phyloP scores from a whole-genome alignment of 2,797 vertebrate species.

The Macroramphosus scolopax region DNA sequence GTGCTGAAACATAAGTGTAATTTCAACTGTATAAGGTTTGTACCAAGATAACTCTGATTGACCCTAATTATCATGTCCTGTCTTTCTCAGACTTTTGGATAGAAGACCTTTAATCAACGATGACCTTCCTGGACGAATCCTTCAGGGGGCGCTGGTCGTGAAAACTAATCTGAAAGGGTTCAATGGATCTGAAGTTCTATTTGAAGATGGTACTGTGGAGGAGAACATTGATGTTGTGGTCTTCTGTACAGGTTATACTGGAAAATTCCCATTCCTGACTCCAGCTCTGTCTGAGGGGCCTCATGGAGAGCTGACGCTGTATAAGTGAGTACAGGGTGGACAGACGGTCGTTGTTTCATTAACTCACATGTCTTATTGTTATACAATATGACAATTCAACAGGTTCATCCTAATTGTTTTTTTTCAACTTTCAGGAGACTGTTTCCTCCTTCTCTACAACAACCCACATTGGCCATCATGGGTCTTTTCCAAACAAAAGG shows the following conservation, averaged over 20 bases:
- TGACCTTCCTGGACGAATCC: conserved; percentile 76
- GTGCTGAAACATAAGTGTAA: too few relatives aligned
- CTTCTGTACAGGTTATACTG: conserved; percentile 80
- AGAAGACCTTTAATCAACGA: conserved; percentile 67
- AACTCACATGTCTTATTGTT: too few relatives aligned
- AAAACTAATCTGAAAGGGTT: conserved; percentile 75
- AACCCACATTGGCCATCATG: conserved; percentile 76
- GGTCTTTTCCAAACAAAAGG: conserved; percentile 70
- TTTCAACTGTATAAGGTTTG: too few relatives aligned
- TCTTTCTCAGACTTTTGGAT: conserved; percentile 63
- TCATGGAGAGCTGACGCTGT: conserved; percentile 62
- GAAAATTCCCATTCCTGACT: conserved; percentile 74
- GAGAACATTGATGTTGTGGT: conserved; percentile 75
- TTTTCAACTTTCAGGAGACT: conserved; percentile 45
- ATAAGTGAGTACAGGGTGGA: conserved; percentile 60
- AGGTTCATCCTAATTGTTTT: not conserved
- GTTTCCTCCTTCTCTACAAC: conserved; percentile 74
- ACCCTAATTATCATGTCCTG: not conserved
- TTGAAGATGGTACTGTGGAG: conserved; percentile 75
- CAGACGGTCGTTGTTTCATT: too few relatives aligned
- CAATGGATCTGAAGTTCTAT: conserved; percentile 64
- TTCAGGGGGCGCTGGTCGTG: conserved; percentile 71
- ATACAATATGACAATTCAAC: too few relatives aligned
- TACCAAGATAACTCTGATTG: too few relatives aligned
- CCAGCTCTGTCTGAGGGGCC: conserved; percentile 44